These are phyloP conservation scores for Pseudomyrmex gracilis DNA, from an alignment of 1,140 invertebrate genomes.

Conservation along the genomic window DNA sequence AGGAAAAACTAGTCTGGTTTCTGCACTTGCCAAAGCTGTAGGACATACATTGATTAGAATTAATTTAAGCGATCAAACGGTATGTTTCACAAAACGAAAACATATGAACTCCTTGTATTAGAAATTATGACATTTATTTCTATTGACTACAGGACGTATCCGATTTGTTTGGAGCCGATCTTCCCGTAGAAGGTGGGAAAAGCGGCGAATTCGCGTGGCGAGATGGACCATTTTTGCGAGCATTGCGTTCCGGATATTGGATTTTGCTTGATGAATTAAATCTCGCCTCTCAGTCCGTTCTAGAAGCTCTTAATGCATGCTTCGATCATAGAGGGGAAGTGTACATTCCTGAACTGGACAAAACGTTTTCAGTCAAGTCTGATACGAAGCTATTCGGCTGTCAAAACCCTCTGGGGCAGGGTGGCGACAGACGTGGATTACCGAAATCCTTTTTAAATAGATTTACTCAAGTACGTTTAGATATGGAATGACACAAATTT, in stretches of 20 bases:
- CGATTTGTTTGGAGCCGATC: slow-evolving; percentile 99
- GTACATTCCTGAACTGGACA: slow-evolving; percentile 96
- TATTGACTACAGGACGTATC: slow-evolving; percentile 91
- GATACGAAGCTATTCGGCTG: slow-evolving; percentile 97
- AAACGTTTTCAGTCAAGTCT: slow-evolving; percentile 92
- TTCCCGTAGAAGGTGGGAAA: slow-evolving; percentile 95
- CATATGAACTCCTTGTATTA: background rate
- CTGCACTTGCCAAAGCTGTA: slow-evolving; percentile 94
- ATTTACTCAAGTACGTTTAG: slow-evolving; percentile 93
- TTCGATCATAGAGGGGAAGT: slow-evolving; percentile 99
- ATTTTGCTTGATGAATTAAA: slow-evolving; percentile 99
- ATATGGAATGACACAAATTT: background rate
- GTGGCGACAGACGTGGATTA: slow-evolving; percentile 97
- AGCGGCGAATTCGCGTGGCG: slow-evolving; percentile 97
- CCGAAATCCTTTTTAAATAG: slow-evolving; percentile 99
- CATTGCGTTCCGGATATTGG: slow-evolving; percentile 97
- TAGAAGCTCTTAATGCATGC: slow-evolving; percentile 99
- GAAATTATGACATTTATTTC: slow-evolving; percentile 18
- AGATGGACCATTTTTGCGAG: slow-evolving; percentile 97
- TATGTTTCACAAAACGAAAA: slow-evolving; percentile 83
- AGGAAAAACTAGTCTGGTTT: slow-evolving; percentile 98
- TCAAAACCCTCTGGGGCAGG: slow-evolving; percentile 99
- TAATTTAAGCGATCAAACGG: slow-evolving; percentile 99
- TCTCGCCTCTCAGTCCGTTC: slow-evolving; percentile 98
- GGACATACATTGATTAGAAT: slow-evolving; percentile 95